These are phyloP conservation scores for Bombus superbus DNA, from an alignment of 1,140 invertebrate genomes.

Conservation along the genomic window DNA sequence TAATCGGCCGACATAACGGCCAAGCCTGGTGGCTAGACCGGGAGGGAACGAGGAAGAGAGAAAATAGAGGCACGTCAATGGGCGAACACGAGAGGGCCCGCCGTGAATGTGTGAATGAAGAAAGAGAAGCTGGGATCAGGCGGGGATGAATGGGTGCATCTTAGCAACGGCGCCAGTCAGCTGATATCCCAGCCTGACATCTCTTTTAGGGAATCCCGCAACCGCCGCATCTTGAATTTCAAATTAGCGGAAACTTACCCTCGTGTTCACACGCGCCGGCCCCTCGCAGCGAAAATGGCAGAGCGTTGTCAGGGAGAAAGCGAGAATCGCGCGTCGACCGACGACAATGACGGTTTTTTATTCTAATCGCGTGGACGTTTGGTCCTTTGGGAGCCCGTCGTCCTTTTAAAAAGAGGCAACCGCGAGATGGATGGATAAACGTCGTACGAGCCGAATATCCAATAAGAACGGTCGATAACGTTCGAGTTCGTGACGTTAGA, in stretches of 20 bases:
- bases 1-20: slow-evolving; percentile 35
- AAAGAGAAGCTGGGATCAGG: slow-evolving; percentile 52
- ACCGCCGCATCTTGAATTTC: slow-evolving; percentile 66
- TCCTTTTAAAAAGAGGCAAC: too few species aligned
- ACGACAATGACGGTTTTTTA: too few species aligned
- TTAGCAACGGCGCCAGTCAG: slow-evolving; percentile 70
- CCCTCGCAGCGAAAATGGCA: not conserved
- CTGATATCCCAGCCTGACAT: slow-evolving; percentile 56
- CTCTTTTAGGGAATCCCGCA: slow-evolving; percentile 39
- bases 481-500: too few species aligned
- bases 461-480: too few species aligned
- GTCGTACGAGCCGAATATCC: too few species aligned
- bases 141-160: slow-evolving; percentile 70
- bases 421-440: too few species aligned
- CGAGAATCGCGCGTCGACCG: too few species aligned
- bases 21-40: slow-evolving; percentile 32
- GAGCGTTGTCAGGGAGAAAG: too few species aligned
- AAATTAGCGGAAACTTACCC: slow-evolving; percentile 63
- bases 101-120: slow-evolving; percentile 70
- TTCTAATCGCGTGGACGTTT: too few species aligned
- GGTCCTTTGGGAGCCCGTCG: too few species aligned
- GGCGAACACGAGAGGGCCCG: slow-evolving; percentile 62
- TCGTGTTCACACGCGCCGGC: not conserved
- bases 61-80: slow-evolving; percentile 70
- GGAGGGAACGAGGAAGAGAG: slow-evolving; percentile 44